Base-by-base conservation (phyloP, 2,888 invertebrate species). In the Lissocephala sabroskyi region DNA sequence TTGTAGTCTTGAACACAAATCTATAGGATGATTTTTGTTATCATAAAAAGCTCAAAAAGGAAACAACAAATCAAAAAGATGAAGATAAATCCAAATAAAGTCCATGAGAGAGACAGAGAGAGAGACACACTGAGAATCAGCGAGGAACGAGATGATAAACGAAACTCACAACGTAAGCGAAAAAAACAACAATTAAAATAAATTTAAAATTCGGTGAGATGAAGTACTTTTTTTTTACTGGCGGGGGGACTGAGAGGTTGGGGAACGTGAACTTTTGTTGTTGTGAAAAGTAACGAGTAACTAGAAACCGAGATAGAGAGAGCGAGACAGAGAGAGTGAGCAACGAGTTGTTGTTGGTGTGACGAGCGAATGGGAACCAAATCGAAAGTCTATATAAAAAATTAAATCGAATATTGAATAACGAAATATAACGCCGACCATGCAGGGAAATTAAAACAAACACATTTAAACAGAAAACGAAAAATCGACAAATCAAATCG, bases 211-310 rank as follows among this genome's bases (percentile, higher is more conserved):
- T n/a, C n/a, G n/a, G n/a, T n/a, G n/a, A n/a, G n/a, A n/a, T n/a
- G n/a, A n/a, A n/a, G n/a, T n/a, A n/a, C n/a, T n/a, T n/a, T n/a
- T n/a, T n/a, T 33, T 7, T 16, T 13, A 18, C 14, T 60, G 32
- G 47, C 47, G 56, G 29, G 36, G 57, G 57, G 49, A 60, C 45
- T 49, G 35, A 49, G 40, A 45, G 42, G 56, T 52, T 54, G 49
- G 52, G 52, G 53, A 59, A 48, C 52, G 75, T 77, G 79, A 79
- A 76, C 80, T 79, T 79, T 80, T 79, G 80, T 80, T 80, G 80
- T 80, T 79, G 80, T 79, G 65, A 46, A 55, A 45, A 35, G 3
- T 35, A 28, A 33, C 13, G 19, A 50, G 18, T 45, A 11, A 42
- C 4, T 16, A 23, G 16, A 30, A 33, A 41, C 14, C 14, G 13